Evolutionary conservation across 1,140 invertebrate genomes (phyloP).

Genomic region (Colletes gigas): DNA sequence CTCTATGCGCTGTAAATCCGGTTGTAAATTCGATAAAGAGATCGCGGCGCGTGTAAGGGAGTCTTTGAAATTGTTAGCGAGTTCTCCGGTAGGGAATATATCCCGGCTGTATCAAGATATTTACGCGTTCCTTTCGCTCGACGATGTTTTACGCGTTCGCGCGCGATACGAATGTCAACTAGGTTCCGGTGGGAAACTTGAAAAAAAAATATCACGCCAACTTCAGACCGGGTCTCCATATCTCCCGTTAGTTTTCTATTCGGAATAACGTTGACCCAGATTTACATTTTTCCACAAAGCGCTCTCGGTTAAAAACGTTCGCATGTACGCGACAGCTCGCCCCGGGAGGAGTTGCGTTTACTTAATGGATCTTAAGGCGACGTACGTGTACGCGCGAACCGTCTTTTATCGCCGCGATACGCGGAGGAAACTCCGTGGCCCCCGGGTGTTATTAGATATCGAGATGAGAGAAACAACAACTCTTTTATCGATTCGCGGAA

Average conservation of each 20-base stretch:
- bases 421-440: background rate
- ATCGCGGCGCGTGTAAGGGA: no score
- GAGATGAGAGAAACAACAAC: slow-evolving; percentile 25
- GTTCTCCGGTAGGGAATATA: no score
- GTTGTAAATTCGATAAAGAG: no score
- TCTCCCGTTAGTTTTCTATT: slow-evolving; percentile 34
- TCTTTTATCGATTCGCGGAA: slow-evolving; percentile 35
- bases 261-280: slow-evolving; percentile 40
- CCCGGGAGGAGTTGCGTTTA: slow-evolving; percentile 30
- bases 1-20: no score
- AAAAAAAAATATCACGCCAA: slow-evolving; percentile 28
- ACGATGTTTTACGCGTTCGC: background rate
- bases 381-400: background rate
- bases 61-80: no score
- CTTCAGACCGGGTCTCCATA: slow-evolving; percentile 13
- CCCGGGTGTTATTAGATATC: slow-evolving; percentile 11
- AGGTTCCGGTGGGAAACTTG: background rate
- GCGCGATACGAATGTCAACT: background rate
- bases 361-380: slow-evolving; percentile 42
- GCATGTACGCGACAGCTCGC: slow-evolving; percentile 20
- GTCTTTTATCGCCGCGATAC: slow-evolving; percentile 34
- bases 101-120: no score
- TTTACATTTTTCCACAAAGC: slow-evolving; percentile 35
- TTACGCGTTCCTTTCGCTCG: background rate
- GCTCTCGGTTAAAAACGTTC: slow-evolving; percentile 18